These are phyloP conservation scores for Tolypeutes matacus DNA, from an alignment of 2,797 vertebrate genomes.

Conservation along the genomic window DNA sequence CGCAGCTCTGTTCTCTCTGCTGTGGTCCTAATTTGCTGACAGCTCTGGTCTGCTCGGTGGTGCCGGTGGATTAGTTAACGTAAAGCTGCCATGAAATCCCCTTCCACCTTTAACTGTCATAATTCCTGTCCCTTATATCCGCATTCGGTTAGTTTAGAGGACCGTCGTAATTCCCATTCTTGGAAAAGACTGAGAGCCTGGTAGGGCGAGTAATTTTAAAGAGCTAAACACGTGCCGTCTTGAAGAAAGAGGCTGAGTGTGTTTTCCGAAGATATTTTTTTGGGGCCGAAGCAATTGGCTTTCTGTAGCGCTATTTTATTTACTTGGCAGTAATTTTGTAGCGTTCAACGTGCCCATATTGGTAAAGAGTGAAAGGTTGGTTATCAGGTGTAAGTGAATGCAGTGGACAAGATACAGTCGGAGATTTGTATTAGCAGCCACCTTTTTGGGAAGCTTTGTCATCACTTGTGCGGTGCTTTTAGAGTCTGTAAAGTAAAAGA, in stretches of 20 bases:
- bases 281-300: not conserved
- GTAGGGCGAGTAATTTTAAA: not conserved
- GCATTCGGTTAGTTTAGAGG: not conserved
- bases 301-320: not conserved
- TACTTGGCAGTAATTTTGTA: not conserved
- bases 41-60: not conserved
- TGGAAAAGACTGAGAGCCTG: not conserved
- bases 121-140: not conserved
- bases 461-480: not conserved
- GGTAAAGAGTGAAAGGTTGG: not conserved
- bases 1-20: not conserved
- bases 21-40: conserved; percentile 41
- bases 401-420: not conserved
- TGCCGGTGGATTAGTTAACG: conserved; percentile 42
- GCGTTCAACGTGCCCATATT: fast-evolving
- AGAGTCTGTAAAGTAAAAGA: not conserved
- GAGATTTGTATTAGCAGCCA: not conserved
- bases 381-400: not conserved
- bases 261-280: not conserved
- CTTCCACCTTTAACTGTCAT: not conserved
- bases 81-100: conserved; percentile 49
- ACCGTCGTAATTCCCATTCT: not conserved
- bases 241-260: not conserved
- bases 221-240: conserved; percentile 6
- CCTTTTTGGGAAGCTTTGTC: not conserved